Percentiles rank a stretch among this genome's conserved stretches.
Conservation (phyloP, 2,888 invertebrate species). For the Autographa gamma region DNA sequence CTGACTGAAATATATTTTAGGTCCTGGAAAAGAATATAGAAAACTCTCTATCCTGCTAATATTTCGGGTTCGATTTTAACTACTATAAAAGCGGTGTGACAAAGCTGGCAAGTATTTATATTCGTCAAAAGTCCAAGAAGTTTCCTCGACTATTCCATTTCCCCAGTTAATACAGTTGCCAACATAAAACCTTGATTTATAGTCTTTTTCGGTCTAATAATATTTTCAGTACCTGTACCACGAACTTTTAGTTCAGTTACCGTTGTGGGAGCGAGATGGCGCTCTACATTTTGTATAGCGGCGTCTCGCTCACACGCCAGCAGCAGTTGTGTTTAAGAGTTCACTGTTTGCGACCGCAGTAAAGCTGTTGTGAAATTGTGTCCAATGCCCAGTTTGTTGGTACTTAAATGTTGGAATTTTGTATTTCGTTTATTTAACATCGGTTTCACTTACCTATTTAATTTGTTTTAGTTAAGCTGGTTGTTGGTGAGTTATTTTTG, state of each 20-base stretch:
- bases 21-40: no score
- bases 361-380: slow-evolving; percentile 38
- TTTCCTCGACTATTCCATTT: slow-evolving; percentile 21
- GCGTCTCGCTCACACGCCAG: no score
- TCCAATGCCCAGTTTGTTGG: slow-evolving; percentile 15
- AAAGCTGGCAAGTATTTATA: background rate
- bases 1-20: no score
- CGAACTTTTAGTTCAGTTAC: no score
- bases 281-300: no score
- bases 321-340: no score
- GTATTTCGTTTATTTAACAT: slow-evolving; percentile 10
- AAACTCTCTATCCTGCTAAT: no score
- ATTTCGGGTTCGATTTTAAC: no score
- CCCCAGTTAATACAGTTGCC: slow-evolving; percentile 13
- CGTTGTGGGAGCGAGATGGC: no score
- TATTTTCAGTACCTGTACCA: slow-evolving; percentile 23
- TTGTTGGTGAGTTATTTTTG: slow-evolving; percentile 23
- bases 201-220: slow-evolving; percentile 26
- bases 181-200: slow-evolving; percentile 44
- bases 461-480: slow-evolving; percentile 14
- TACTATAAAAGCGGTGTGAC: no score
- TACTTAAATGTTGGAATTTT: slow-evolving; percentile 19
- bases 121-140: background rate
- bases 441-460: slow-evolving; percentile 15
- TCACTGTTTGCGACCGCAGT: slow-evolving; percentile 29